Conservation (phyloP, 1,140 invertebrate genomes). For the Ctenoplectra terminalis region DNA sequence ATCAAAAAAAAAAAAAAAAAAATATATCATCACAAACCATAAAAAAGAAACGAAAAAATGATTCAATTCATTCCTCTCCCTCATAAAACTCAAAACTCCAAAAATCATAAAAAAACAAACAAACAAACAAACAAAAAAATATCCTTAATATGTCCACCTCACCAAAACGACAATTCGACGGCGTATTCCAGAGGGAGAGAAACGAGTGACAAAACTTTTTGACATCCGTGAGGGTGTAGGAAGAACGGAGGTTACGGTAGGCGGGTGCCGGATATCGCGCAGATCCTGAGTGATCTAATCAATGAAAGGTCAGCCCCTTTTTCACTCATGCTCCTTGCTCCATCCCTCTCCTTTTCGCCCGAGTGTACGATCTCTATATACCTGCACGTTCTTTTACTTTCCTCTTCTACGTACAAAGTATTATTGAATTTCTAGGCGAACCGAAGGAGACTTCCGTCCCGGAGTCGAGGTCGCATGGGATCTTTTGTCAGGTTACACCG, state of each 20-base stretch:
- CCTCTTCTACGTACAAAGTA: slow-evolving; percentile 36
- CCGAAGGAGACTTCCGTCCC: slow-evolving; percentile 10
- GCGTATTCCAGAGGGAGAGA: not conserved
- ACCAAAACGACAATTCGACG: too few species aligned
- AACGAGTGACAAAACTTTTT: slow-evolving; percentile 24
- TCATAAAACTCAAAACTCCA: too few species aligned
- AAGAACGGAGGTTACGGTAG: not conserved
- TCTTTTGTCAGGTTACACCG: slow-evolving; percentile 26
- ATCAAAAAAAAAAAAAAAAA: too few species aligned
- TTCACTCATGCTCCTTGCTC: not conserved
- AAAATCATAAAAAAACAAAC: too few species aligned
- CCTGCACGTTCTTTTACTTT: slow-evolving; percentile 27
- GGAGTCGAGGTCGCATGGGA: slow-evolving; percentile 6
- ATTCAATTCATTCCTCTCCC: too few species aligned
- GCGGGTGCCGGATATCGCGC: slow-evolving; percentile 28
- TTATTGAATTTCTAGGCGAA: slow-evolving; percentile 47
- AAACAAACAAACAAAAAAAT: not conserved
- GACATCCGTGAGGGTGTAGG: not conserved
- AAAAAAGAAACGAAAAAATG: too few species aligned
- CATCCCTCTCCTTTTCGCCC: not conserved
- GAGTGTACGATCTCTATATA: not conserved
- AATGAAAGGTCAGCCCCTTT: slow-evolving; percentile 40
- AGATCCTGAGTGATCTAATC: slow-evolving; percentile 51
- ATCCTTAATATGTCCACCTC: not conserved
- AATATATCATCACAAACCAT: too few species aligned